A percentile compares a stretch with the other conserved stretches of the same genome.
Conservation (phyloP, 2,888 invertebrate genomes). For the Podabrus alpinus region DNA sequence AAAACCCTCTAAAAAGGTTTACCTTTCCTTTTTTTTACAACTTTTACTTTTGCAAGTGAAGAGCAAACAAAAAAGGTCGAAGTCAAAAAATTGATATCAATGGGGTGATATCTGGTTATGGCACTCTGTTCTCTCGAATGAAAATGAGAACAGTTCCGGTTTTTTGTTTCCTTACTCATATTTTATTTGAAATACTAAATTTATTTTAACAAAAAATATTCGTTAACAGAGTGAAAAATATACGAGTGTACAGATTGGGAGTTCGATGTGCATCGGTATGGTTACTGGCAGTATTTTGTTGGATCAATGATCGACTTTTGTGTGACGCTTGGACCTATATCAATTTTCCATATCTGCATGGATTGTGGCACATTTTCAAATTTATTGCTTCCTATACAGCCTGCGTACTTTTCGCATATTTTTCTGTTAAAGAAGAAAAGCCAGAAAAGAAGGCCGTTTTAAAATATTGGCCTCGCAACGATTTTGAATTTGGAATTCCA, state of each 20-base stretch:
- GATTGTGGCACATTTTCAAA: constrained; percentile 81
- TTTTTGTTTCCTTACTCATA: too few relatives aligned
- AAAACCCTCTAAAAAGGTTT: too few relatives aligned
- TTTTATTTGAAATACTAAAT: background rate
- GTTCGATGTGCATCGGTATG: constrained; percentile 70
- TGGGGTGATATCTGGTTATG: too few relatives aligned
- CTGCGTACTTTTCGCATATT: constrained; percentile 78
- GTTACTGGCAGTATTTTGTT: constrained; percentile 73
- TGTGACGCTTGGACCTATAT: constrained; percentile 79
- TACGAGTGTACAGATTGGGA: constrained; percentile 67
- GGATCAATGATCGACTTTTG: constrained; percentile 78
- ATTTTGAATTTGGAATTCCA: constrained; percentile 78
- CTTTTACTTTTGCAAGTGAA: too few relatives aligned
- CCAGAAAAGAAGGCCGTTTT: constrained; percentile 73
- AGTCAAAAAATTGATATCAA: too few relatives aligned
- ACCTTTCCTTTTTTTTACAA: too few relatives aligned
- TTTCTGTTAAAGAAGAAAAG: constrained; percentile 72
- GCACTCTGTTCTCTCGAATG: too few relatives aligned
- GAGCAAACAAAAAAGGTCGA: too few relatives aligned
- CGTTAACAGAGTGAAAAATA: constrained; percentile 8
- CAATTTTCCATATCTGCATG: constrained; percentile 82
- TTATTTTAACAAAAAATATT: background rate
- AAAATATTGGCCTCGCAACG: constrained; percentile 77
- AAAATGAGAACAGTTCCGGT: too few relatives aligned
- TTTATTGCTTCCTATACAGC: constrained; percentile 79